These are phyloP conservation scores for Clusia tigrina DNA, from an alignment of 2,888 invertebrate genomes.

Conservation along the genomic window DNA sequence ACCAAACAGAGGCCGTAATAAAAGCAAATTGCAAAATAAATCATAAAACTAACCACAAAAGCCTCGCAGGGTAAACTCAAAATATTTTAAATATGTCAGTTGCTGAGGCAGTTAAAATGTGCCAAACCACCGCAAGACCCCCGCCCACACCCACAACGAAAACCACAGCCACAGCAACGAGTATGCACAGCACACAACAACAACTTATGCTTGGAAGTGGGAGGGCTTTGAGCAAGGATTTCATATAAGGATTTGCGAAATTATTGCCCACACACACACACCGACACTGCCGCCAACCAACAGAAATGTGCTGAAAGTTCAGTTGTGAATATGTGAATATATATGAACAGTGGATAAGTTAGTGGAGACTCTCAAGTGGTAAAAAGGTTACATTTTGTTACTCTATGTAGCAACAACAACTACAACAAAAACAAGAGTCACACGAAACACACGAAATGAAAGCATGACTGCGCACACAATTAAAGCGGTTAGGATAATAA, in stretches of 20 bases:
- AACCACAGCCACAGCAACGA: not conserved
- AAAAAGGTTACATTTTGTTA: constrained; percentile 1
- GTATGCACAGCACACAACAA: not conserved
- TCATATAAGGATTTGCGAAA: not conserved
- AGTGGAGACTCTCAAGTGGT: no score
- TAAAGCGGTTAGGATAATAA: not conserved
- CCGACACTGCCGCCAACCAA: no score
- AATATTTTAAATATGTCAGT: constrained; percentile 12
- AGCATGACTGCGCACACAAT: not conserved
- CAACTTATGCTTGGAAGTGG: not conserved
- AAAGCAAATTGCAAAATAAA: constrained; percentile 13
- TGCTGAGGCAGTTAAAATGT: constrained; percentile 1
- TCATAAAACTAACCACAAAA: constrained; percentile 19
- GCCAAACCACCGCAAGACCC: no score
- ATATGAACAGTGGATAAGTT: no score
- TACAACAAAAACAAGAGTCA: not conserved
- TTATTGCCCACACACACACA: not conserved
- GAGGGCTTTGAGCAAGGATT: not conserved
- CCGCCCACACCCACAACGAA: not conserved
- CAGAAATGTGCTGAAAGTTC: not conserved
- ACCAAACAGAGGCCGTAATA: not conserved
- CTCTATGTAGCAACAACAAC: not conserved
- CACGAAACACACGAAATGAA: not conserved
- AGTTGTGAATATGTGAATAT: no score
- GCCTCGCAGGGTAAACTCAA: not conserved